Percentiles rank a stretch among this genome's conserved stretches.
These are phyloP conservation scores for Callipepla californica DNA, from an alignment of 2,113 vertebrate species.

Conservation along the genomic window DNA sequence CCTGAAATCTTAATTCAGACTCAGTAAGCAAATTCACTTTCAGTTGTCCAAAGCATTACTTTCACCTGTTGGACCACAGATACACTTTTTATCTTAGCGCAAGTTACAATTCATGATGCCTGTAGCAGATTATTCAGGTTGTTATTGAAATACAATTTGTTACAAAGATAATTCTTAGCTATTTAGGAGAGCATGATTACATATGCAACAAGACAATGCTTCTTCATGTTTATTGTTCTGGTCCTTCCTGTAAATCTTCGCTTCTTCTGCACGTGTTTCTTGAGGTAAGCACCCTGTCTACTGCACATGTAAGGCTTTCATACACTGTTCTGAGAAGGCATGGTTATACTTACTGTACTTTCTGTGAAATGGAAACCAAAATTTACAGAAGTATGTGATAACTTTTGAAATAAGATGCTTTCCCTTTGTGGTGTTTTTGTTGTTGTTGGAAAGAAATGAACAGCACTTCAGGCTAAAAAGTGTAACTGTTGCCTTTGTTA, in stretches of 20 bases:
- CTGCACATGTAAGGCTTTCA: background rate
- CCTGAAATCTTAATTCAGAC: background rate
- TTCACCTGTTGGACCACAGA: background rate
- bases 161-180: background rate
- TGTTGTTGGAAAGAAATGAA: background rate
- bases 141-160: background rate
- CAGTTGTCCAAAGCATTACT: background rate
- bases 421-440: background rate
- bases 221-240: background rate
- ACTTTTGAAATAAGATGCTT: background rate
- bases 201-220: background rate
- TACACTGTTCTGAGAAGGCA: background rate
- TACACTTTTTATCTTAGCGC: background rate
- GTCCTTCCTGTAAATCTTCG: background rate
- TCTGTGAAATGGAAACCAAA: background rate
- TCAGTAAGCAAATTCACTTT: background rate
- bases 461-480: background rate
- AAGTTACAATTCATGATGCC: background rate
- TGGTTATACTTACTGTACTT: background rate
- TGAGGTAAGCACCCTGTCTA: background rate
- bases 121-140: rapidly evolving
- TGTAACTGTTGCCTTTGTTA: background rate
- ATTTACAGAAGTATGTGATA: background rate
- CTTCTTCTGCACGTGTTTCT: background rate
- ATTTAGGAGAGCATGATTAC: background rate